These are phyloP conservation scores for Corvus hawaiiensis DNA, from an alignment of 2,113 vertebrate species.

Conservation along the genomic window DNA sequence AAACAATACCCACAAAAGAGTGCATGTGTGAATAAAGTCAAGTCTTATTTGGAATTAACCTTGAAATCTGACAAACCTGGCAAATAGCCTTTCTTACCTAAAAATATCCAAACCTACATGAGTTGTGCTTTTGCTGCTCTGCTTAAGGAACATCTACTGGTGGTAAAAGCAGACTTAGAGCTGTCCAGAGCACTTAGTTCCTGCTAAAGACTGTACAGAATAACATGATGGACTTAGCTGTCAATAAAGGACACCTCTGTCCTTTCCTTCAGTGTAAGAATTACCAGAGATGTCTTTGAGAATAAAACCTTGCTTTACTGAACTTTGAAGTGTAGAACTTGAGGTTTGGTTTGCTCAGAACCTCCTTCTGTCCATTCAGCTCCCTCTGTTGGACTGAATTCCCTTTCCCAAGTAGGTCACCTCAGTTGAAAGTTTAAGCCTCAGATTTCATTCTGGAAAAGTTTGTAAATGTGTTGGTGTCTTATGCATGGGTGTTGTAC, in stretches of 20 bases:
- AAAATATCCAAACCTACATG: background rate
- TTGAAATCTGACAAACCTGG: background rate
- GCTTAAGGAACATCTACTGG: background rate
- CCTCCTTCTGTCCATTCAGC: background rate
- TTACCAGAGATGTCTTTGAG: background rate
- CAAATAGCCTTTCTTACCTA: background rate
- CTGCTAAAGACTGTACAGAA: background rate
- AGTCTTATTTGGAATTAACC: background rate
- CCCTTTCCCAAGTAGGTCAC: background rate
- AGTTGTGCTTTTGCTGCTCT: background rate
- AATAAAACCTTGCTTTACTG: background rate
- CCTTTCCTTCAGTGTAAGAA: background rate
- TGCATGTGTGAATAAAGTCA: background rate
- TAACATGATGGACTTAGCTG: background rate
- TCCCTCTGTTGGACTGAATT: background rate
- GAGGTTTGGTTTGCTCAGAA: background rate
- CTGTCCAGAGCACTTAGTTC: background rate
- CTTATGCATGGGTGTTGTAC: rapidly evolving
- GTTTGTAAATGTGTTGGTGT: background rate
- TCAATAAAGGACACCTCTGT: background rate
- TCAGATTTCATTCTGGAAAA: background rate
- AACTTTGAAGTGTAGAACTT: background rate
- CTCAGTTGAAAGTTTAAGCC: background rate
- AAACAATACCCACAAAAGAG: background rate
- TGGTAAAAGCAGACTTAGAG: background rate